Evolutionary conservation across 2,797 vertebrate species (phyloP), one percentile per base, ranked within the genome.

Genomic region (Cuniculus paca): DNA sequence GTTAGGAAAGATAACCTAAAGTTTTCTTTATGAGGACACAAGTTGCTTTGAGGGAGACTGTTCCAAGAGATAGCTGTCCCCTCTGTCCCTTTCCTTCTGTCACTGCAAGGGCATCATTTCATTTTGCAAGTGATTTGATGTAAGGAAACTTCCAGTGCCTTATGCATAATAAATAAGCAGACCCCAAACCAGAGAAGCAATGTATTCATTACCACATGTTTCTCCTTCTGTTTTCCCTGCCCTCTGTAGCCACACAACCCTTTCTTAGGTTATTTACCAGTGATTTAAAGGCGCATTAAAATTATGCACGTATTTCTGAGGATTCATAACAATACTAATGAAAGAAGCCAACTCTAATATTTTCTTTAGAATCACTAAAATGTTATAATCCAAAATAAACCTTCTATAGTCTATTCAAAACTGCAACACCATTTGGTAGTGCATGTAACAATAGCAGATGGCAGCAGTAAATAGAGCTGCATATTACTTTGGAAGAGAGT

Each of bases 401-500:
- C 58, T 84, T 75, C 19, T 88, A 10, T 52, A 77, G 13, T 87
- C 56, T 87, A 24, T 61, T 90, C 36, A 61, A 19, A 4, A 22
- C 81, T 80, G 42, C n/a, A 70, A 61, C 0, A 68, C 22, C 42
- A 61, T 92, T 97, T 95, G 36, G 19, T 90, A 88, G 81, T 72
- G 7, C 2, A 11, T 26, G 36, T 78, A 81, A 54, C 14, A 70
- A 74, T 78, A 83, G 90, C 60, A 97, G 65, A 63, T 85, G 54
- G 78, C 36, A 74, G 28, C 8, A 36, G 54, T 78, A 90, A 77
- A 45, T 60, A 78, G 20, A 88, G 45, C 48, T 88, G 65, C 42
- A n/a, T 90, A 61, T 90, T 88, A n/a, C 92, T 92, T 75, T 88
- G 36, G 42, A 34, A 28, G 56, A 63, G 68, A 58, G 36, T 88